Base-by-base conservation (phyloP, 2,888 invertebrate genomes). In the Calameuta idolon region DNA sequence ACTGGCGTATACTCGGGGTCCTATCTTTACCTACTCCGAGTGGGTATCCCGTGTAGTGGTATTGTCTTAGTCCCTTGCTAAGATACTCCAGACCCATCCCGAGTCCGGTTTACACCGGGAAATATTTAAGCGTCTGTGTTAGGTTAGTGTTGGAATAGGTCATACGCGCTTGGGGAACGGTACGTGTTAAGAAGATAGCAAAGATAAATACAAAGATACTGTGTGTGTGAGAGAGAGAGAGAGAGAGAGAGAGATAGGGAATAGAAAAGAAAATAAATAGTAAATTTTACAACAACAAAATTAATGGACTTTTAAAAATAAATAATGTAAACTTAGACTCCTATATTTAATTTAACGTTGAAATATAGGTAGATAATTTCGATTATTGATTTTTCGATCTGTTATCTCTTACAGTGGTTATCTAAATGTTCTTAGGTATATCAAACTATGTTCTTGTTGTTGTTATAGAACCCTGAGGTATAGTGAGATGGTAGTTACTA, bases 41-140 rank as follows among this genome's bases (percentile, higher is more conserved):
- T 77, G 75, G 81, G 79, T 81, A 83, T 80, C 82, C 83, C 81
- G 77, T 55, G 15, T 23, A 55, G 55, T 79, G 76, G 77, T 83
- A 84, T 85, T 86, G 83, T 81, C 83, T 85, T 80, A 83, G 84
- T 83, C 84, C 80, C 80, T 79, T 69, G 80, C 79, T 79, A 81
- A 82, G 83, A 79, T 81, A 80, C 76, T 78, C 77, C 83, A 79
- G 55, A 55, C 55, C 55, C 78, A 82, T 69, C 76, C 82, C 80
- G 74, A 77, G 77, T 68, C 79, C 33, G 75, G 68, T 79, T 79
- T 76, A 81, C 77, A 75, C 77, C 76, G 79, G 77, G 75, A 79
- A 75, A 77, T 69, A 73, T 69, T 75, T 35, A 74, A 76, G 75
- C 75, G 76, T 73, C 79, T 79, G 80, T 9, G 55, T 55, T 55